phyloP scores from a whole-genome alignment of 2,113 vertebrate genomes.

The Ptychochromis oligacanthus region DNA sequence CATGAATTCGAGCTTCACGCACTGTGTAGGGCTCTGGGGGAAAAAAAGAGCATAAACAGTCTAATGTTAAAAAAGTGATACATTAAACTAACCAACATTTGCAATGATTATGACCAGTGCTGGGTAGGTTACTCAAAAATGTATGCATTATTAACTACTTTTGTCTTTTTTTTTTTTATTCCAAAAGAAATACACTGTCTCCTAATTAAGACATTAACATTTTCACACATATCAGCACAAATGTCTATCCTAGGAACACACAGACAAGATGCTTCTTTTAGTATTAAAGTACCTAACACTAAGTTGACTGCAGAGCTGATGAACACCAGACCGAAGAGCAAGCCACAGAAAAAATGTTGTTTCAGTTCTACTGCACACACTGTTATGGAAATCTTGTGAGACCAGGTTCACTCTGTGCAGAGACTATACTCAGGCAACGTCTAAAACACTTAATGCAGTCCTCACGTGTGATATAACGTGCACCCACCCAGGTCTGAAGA shows the following conservation, averaged over 20 bases:
- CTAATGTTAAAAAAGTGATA: background rate
- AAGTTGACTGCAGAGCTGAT: too few species aligned
- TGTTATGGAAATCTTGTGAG: background rate
- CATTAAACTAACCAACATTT: background rate
- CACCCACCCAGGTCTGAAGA: background rate
- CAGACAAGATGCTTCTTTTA: too few species aligned
- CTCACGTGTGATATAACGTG: too few species aligned
- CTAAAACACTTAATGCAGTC: too few species aligned
- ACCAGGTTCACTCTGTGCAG: background rate
- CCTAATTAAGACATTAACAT: background rate
- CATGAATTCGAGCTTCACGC: constrained; percentile 96
- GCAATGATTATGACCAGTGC: background rate
- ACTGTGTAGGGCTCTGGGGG: constrained; percentile 93
- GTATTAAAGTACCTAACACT: too few species aligned
- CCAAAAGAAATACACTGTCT: background rate
- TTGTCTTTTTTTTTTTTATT: background rate
- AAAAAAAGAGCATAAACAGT: background rate
- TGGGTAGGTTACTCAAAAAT: background rate
- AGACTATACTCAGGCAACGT: background rate
- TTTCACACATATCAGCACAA: background rate
- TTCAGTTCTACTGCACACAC: too few species aligned
- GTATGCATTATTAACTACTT: background rate
- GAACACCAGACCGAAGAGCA: background rate
- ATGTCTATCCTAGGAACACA: background rate
- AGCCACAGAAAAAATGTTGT: accelerated